Evolutionary conservation across 2,113 vertebrate species (phyloP).

Genomic region (Ivindomyrus marchei): DNA sequence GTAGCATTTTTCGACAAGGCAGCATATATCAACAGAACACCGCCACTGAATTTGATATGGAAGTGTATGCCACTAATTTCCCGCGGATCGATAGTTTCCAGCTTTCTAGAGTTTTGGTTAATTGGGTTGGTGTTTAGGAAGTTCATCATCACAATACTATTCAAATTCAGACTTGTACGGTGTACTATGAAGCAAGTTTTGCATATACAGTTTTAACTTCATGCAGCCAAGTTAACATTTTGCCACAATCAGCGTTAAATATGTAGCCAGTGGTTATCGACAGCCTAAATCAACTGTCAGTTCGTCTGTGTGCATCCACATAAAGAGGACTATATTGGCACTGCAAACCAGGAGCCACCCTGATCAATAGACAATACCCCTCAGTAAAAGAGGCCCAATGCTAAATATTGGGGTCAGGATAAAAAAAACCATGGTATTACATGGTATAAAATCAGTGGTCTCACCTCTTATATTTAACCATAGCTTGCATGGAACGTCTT

Average conservation of each 20-base stretch:
- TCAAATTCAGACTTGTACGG: background rate
- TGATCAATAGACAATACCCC: background rate
- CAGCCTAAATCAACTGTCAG: background rate
- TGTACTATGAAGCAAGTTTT: background rate
- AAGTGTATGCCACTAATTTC: background rate
- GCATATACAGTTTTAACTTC: background rate
- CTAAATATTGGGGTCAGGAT: background rate
- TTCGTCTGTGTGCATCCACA: background rate
- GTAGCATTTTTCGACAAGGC: too few relatives aligned
- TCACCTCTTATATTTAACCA: background rate
- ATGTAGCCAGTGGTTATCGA: background rate
- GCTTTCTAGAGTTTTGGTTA: background rate
- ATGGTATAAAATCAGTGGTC: background rate
- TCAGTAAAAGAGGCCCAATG: background rate
- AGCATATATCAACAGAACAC: too few relatives aligned
- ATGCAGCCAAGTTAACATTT: background rate
- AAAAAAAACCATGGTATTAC: background rate
- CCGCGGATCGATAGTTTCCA: too few relatives aligned
- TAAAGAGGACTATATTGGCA: background rate
- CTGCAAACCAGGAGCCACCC: background rate
- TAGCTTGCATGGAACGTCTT: background rate
- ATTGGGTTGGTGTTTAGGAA: background rate
- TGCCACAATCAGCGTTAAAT: background rate
- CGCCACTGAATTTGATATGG: background rate
- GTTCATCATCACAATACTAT: too few relatives aligned